Evolutionary conservation across 2,113 vertebrate genomes (phyloP).

Genomic region (Holacanthus passer): DNA sequence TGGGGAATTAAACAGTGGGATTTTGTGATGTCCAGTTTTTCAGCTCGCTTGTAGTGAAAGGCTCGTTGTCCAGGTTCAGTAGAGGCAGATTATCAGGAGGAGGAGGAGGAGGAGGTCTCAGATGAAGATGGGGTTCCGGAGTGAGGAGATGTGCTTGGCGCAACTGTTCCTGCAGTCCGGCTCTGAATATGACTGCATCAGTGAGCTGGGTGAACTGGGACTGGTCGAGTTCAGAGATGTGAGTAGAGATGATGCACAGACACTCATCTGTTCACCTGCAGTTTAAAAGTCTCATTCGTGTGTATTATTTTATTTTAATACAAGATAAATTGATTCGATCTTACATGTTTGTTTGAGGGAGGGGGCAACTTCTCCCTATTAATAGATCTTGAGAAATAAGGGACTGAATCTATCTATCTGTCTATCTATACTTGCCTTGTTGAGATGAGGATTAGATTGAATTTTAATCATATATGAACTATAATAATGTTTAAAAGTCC

Average conservation of each 20-base stretch:
- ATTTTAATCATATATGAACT: too few relatives aligned
- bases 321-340: background rate
- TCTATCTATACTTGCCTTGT: too few relatives aligned
- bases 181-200: constrained; percentile 97
- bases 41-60: constrained; percentile 13
- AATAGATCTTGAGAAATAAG: background rate
- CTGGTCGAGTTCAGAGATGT: constrained; percentile 98
- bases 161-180: constrained; percentile 97
- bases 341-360: background rate
- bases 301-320: background rate
- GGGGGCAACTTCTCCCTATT: background rate
- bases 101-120: constrained; percentile 43
- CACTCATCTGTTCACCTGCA: background rate
- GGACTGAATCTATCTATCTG: background rate
- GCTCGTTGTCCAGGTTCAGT: constrained; percentile 36
- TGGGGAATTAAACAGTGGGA: too few relatives aligned
- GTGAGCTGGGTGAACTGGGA: constrained; percentile 94
- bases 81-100: constrained; percentile 36
- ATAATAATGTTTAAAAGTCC: too few relatives aligned
- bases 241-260: constrained; percentile 80
- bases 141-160: constrained; percentile 96
- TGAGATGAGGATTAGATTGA: too few relatives aligned
- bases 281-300: background rate
- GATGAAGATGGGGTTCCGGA: constrained; percentile 92
- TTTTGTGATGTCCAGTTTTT: constrained; percentile 50